Conservation (phyloP, 2,888 invertebrate genomes). For the Sipunculus nudus region DNA sequence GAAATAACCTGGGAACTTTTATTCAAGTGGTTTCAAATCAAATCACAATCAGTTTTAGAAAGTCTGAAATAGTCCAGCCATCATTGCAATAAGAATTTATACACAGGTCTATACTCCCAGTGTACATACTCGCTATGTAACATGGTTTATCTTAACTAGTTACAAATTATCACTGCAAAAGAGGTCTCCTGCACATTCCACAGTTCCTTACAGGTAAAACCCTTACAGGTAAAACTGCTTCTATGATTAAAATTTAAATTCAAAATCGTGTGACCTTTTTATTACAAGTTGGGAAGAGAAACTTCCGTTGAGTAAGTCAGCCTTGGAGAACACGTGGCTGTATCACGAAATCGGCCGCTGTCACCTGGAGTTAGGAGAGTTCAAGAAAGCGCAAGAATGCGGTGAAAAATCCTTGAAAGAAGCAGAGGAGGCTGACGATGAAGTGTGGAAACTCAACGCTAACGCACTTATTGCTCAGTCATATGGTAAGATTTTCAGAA, state of each 20-base stretch:
- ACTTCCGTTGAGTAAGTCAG: conserved; percentile 62
- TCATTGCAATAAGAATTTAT: too few species aligned
- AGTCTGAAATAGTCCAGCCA: too few species aligned
- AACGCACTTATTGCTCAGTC: conserved; percentile 60
- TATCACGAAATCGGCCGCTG: conserved; percentile 68
- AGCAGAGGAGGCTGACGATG: conserved; percentile 56
- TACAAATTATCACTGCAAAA: too few species aligned
- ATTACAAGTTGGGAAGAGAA: conserved; percentile 62
- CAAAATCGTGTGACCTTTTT: not conserved
- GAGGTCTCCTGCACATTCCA: too few species aligned
- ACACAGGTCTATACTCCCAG: too few species aligned
- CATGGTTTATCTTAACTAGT: too few species aligned
- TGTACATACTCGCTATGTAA: too few species aligned
- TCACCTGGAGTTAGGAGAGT: conserved; percentile 62
- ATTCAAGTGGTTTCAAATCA: too few species aligned
- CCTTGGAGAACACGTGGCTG: conserved; percentile 67
- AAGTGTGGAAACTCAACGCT: conserved; percentile 62
- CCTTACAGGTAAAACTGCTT: too few species aligned
- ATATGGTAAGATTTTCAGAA: conserved; percentile 47
- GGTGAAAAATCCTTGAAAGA: conserved; percentile 58
- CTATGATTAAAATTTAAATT: not conserved
- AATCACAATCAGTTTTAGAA: too few species aligned
- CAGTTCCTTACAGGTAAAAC: too few species aligned
- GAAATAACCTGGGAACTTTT: too few species aligned
- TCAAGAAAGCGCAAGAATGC: conserved; percentile 52